phyloP scores from a whole-genome alignment of 2,797 vertebrate genomes.

The Microchirus variegatus region DNA sequence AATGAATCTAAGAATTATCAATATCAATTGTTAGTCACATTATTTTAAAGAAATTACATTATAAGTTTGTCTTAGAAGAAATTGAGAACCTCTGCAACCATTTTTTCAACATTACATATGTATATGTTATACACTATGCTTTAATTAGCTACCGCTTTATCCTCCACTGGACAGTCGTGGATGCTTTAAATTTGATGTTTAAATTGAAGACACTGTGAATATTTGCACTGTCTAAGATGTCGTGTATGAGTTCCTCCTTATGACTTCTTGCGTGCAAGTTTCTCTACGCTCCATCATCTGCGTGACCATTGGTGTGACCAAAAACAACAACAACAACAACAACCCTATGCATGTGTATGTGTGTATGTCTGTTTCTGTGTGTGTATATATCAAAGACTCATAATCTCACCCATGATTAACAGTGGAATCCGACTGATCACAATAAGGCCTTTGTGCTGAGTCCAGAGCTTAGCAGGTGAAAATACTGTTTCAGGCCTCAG shows the following conservation, averaged over 20 bases:
- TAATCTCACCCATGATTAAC: slow-evolving; percentile 44
- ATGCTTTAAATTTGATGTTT: neutral
- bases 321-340: neutral
- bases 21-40: no score
- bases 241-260: neutral
- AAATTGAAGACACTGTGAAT: no score
- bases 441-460: slow-evolving; percentile 55
- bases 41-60: no score
- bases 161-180: no score
- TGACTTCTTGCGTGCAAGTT: no score
- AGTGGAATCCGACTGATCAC: slow-evolving; percentile 42
- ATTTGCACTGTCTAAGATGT: neutral
- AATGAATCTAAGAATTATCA: no score
- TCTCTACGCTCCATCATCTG: neutral
- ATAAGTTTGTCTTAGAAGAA: no score
- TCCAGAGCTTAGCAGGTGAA: slow-evolving; percentile 51
- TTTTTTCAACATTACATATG: no score
- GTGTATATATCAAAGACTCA: slow-evolving; percentile 12
- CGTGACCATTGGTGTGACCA: neutral
- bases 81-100: no score
- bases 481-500: slow-evolving; percentile 14
- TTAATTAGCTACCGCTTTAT: no score
- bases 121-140: no score
- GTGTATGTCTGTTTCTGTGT: neutral
- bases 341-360: neutral